Conservation (phyloP, 2,113 vertebrate genomes). For the Ciconia stormi region DNA sequence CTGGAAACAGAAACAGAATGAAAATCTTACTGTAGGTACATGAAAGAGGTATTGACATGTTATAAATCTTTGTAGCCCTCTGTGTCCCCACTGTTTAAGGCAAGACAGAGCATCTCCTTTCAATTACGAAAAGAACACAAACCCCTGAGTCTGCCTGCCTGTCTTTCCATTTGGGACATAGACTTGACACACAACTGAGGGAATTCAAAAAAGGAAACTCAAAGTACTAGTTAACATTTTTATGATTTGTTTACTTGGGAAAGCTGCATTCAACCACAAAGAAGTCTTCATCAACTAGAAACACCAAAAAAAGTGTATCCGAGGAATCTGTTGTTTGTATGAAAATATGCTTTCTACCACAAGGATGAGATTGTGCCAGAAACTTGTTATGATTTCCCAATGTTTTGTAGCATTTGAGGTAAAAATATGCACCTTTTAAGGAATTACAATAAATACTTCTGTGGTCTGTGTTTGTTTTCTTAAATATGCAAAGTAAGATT, state of each 20-base stretch:
- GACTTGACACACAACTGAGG: not conserved
- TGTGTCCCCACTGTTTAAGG: accelerated
- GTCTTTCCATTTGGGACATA: not conserved
- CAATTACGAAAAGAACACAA: not conserved
- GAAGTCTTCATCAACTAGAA: not conserved
- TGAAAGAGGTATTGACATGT: not conserved
- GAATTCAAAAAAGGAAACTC: not conserved
- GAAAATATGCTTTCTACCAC: conserved; percentile 46
- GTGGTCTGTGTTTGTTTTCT: not conserved
- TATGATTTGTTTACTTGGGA: conserved; percentile 12
- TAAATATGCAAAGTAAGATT: not conserved
- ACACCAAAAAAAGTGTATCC: not conserved
- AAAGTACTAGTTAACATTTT: not conserved
- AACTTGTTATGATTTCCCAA: conserved; percentile 28
- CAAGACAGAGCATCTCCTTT: not conserved
- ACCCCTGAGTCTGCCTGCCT: not conserved
- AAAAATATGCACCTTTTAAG: not conserved
- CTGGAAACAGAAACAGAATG: not conserved
- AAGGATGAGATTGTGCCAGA: conserved; percentile 6
- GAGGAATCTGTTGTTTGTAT: not conserved
- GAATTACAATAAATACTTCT: not conserved
- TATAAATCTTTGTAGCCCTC: not conserved
- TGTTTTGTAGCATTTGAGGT: conserved; percentile 31
- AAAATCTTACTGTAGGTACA: not conserved
- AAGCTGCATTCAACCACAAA: not conserved